These are phyloP conservation scores for Drosophila kurseongensis DNA, from an alignment of 1,140 invertebrate genomes.

Conservation along the genomic window DNA sequence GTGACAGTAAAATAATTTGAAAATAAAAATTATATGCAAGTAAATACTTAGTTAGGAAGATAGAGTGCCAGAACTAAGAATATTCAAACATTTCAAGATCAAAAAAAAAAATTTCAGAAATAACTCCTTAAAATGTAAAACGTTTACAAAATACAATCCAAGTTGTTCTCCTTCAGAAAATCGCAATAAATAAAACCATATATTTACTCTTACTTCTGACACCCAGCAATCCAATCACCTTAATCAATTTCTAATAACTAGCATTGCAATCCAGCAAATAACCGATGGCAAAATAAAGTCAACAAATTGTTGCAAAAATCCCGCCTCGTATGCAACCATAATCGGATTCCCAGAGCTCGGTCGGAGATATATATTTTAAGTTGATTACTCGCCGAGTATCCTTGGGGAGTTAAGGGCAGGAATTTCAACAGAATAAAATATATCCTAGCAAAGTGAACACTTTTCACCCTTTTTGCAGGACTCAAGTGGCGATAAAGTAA, in stretches of 20 bases:
- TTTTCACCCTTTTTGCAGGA: conserved; percentile 16
- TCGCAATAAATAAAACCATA: too few species aligned
- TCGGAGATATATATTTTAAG: conserved; percentile 30
- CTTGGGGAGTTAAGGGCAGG: conserved; percentile 8
- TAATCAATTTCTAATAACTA: conserved; percentile 10
- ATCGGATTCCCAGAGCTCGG: conserved; percentile 21
- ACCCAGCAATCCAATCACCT: conserved; percentile 21
- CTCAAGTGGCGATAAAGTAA: conserved; percentile 44
- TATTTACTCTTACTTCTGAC: too few species aligned
- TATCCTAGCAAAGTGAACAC: conserved; percentile 25
- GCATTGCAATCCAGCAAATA: conserved; percentile 3
- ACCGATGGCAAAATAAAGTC: too few species aligned
- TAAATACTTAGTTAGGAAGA: too few species aligned
- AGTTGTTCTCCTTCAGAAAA: too few species aligned
- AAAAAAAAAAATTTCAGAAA: too few species aligned
- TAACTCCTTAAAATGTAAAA: too few species aligned
- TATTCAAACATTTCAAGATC: too few species aligned
- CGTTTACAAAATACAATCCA: too few species aligned
- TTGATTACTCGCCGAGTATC: conserved; percentile 30
- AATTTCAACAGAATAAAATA: not conserved
- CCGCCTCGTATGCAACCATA: conserved; percentile 18
- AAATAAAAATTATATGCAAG: too few species aligned
- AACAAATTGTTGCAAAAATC: conserved; percentile 12
- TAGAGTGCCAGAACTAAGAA: too few species aligned
- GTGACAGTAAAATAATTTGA: too few species aligned